phyloP scores from a whole-genome alignment of 2,113 vertebrate species.

The Pithys albifrons region DNA sequence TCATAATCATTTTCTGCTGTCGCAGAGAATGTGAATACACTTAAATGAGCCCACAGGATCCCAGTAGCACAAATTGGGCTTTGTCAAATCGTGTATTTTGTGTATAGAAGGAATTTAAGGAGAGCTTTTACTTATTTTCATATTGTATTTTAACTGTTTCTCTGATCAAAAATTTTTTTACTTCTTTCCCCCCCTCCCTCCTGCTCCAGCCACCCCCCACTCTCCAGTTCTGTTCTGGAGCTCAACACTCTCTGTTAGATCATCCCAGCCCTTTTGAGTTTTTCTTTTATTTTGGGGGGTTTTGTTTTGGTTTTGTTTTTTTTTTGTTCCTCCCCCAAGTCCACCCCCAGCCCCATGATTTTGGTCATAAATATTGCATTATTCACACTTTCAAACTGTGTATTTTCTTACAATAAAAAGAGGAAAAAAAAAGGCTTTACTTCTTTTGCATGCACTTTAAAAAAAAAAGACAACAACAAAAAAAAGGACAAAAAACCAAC shows the following conservation, averaged over 20 bases:
- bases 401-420: slow-evolving; percentile 95
- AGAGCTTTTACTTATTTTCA: slow-evolving; percentile 99
- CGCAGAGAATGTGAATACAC: slow-evolving; percentile 91
- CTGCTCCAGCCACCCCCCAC: slow-evolving; percentile 5
- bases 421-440: slow-evolving; percentile 89
- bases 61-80: slow-evolving; percentile 94
- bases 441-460: slow-evolving; percentile 99
- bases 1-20: slow-evolving; percentile 88
- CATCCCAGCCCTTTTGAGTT: slow-evolving; percentile 64
- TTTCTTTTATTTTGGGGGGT: not conserved
- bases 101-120: slow-evolving; percentile 99
- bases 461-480: slow-evolving; percentile 1
- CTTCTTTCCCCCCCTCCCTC: slow-evolving; percentile 72
- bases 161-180: slow-evolving; percentile 86
- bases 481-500: not conserved
- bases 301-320: not conserved
- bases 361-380: slow-evolving; percentile 86
- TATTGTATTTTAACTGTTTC: slow-evolving; percentile 98
- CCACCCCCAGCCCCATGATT: slow-evolving; percentile 71
- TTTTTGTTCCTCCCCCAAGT: slow-evolving; percentile 44
- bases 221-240: slow-evolving; percentile 80
- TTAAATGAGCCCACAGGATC: slow-evolving; percentile 85
- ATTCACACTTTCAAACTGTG: slow-evolving; percentile 92
- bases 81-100: slow-evolving; percentile 93
- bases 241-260: slow-evolving; percentile 75